Percentiles rank a stretch among this genome's conserved stretches.
Evolutionary conservation across 2,113 vertebrate species (phyloP).

Genomic region (Colistium nudipinnis): DNA sequence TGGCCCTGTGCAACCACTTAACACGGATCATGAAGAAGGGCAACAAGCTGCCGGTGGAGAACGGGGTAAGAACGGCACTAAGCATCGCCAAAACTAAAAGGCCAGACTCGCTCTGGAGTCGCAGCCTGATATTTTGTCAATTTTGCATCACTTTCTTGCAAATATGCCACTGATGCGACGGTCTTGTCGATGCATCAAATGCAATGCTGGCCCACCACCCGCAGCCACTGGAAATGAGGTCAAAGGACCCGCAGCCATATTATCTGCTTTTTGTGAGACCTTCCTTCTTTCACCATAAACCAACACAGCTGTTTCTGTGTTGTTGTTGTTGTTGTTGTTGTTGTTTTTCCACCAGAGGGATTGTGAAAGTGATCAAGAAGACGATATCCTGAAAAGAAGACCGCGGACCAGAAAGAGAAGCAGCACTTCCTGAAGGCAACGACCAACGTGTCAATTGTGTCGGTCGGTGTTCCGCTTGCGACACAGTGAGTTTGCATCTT

Average conservation of each 20-base stretch:
- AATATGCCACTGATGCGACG: no score
- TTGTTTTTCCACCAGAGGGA: slow-evolving; percentile 83
- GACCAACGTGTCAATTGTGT: neutral
- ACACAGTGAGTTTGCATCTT: slow-evolving; percentile 35
- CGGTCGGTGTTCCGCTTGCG: slow-evolving; percentile 3
- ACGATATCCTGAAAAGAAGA: slow-evolving; percentile 81
- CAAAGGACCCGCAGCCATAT: no score
- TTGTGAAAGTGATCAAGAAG: slow-evolving; percentile 93
- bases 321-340: neutral
- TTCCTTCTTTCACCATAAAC: no score
- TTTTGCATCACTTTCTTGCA: neutral
- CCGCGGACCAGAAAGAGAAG: slow-evolving; percentile 86
- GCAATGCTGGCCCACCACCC: no score
- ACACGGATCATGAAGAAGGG: slow-evolving; percentile 90
- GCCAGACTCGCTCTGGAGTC: neutral
- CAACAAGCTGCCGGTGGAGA: slow-evolving; percentile 66
- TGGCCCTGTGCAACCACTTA: slow-evolving; percentile 92
- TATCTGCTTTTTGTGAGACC: no score
- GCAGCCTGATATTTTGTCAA: neutral
- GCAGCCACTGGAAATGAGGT: no score
- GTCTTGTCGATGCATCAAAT: no score
- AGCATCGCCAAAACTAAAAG: neutral
- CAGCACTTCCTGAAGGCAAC: slow-evolving; percentile 85
- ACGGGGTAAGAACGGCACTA: slow-evolving; percentile 77
- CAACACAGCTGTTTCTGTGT: slow-evolving; percentile 8